Evolutionary conservation across 2,888 invertebrate genomes (phyloP).

Genomic region (Synanthedon formicaeformis): DNA sequence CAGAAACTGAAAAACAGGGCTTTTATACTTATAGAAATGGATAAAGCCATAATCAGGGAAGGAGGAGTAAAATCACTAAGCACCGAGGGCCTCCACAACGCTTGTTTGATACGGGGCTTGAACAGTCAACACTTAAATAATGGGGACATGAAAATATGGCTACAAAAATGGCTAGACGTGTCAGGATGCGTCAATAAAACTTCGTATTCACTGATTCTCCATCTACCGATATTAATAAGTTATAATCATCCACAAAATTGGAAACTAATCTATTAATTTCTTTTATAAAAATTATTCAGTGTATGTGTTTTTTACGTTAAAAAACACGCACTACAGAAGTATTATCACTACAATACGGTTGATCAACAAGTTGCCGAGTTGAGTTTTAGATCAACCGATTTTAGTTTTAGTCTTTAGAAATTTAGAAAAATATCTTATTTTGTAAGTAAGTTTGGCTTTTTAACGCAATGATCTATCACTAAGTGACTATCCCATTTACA

Average conservation of each 20-base stretch:
- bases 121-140: constrained; percentile 80
- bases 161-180: constrained; percentile 80
- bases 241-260: constrained; percentile 89
- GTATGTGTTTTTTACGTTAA: no score
- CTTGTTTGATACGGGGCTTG: constrained; percentile 83
- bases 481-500: no score
- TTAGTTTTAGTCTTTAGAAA: no score
- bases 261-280: constrained; percentile 62
- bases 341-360: no score
- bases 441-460: no score
- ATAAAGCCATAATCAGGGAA: constrained; percentile 81
- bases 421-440: no score
- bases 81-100: constrained; percentile 74
- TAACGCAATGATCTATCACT: no score
- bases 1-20: constrained; percentile 77
- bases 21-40: constrained; percentile 81
- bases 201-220: constrained; percentile 80
- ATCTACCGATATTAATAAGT: constrained; percentile 83
- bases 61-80: constrained; percentile 78
- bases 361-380: no score
- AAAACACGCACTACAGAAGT: no score
- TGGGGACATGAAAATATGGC: constrained; percentile 80
- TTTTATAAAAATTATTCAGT: no score
- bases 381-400: no score
- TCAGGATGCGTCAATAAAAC: constrained; percentile 74